Evolutionary conservation across 2,888 invertebrate species (phyloP), one percentile per base, ranked within the genome.

Genomic region (Tupiocoris notatus): DNA sequence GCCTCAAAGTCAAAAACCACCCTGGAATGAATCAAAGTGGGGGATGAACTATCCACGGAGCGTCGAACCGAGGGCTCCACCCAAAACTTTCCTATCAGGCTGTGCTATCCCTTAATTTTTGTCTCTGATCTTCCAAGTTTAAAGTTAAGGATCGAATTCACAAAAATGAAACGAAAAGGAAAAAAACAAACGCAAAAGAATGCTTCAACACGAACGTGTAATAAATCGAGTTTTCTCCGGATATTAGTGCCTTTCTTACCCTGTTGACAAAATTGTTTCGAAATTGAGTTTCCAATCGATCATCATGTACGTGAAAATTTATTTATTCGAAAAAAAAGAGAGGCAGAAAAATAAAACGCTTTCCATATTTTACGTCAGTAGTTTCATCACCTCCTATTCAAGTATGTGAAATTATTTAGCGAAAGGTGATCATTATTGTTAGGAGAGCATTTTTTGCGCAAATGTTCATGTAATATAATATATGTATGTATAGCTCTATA

Each of bases 401-500:
- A 7, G 6, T 7, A 39, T 39, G 39, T 39, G 39, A 39, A 39
- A 39, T 39, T 39, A 7, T 39, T 7, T 39, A 39, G 39, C 39
- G 39, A 39, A 7, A 3, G 39, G 39, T 39, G 39, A 39, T 39
- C 39, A 39, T 39, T n/a, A 39, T 39, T 7, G 39, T 39, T 7
- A 39, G 39, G 12, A 3, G 39, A 39, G 39, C 39, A 39, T 39
- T 39, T 12, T 3, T 39, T 59, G 17, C 24, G 17, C n/a, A 70
- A 73, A 73, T 54, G 73, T 25, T 62, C n/a, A 25, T 22, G n/a
- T 73, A 54, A 12, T 39, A 62, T 62, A 73, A 62, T 73, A 70
- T 65, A 73, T 73, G 22, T 67, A 75, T 76, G 76, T 76, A 76
- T 68, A 76, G 76, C 62, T 62, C 61, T 73, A 62, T 76, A 76